phyloP scores from a whole-genome alignment of 1,140 invertebrate species.

The Nixonia krombeini region DNA sequence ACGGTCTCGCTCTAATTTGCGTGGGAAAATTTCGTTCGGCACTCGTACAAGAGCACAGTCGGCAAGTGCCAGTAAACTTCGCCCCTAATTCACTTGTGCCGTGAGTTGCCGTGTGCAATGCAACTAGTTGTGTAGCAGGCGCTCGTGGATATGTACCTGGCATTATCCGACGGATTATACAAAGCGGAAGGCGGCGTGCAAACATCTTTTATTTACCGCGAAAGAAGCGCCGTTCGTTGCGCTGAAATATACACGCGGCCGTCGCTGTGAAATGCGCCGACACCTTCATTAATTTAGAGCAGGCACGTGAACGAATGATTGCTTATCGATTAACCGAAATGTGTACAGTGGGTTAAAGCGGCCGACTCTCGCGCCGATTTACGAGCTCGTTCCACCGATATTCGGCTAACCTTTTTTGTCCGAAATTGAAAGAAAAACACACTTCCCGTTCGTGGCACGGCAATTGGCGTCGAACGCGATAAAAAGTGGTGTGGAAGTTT shows the following conservation, averaged over 20 bases:
- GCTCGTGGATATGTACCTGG: constrained; percentile 25
- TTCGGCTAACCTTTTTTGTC: not conserved
- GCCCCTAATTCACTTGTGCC: constrained; percentile 59
- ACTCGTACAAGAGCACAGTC: constrained; percentile 43
- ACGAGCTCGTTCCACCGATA: no score
- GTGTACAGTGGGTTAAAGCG: no score
- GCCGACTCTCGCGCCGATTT: no score
- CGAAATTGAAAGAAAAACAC: constrained; percentile 7
- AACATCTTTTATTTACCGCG: no score
- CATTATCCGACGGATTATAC: constrained; percentile 37
- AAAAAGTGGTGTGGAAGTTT: constrained; percentile 42
- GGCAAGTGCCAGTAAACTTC: constrained; percentile 51
- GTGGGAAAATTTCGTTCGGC: constrained; percentile 58
- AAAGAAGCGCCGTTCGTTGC: no score
- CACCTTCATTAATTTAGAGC: no score
- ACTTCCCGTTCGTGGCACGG: constrained; percentile 14
- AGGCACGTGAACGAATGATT: no score
- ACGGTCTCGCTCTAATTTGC: constrained; percentile 40
- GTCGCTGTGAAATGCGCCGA: no score
- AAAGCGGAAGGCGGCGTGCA: constrained; percentile 31
- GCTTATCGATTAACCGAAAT: no score
- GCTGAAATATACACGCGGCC: no score
- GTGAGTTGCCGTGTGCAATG: constrained; percentile 34
- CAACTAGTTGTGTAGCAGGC: constrained; percentile 50
- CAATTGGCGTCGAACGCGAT: constrained; percentile 40